Evolutionary conservation across 2,113 vertebrate genomes (phyloP).

Genomic region (Morone chrysops): DNA sequence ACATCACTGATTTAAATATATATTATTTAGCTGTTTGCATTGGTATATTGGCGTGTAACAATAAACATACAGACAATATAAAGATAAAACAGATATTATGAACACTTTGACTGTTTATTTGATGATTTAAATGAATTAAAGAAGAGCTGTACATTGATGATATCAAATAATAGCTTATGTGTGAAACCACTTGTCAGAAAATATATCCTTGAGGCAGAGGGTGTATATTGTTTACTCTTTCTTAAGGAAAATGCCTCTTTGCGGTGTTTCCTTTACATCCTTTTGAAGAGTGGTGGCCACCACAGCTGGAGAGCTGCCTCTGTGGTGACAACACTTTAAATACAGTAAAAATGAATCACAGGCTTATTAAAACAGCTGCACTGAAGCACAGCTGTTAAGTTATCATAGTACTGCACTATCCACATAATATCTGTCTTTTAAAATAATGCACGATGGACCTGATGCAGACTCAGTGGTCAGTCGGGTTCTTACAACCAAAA

Average conservation of each 20-base stretch:
- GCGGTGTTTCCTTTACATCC: slow-evolving; percentile 40
- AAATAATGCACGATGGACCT: not conserved
- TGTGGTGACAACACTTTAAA: slow-evolving; percentile 33
- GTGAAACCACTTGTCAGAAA: slow-evolving; percentile 8
- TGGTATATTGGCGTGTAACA: too few relatives aligned
- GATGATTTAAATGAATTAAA: too few relatives aligned
- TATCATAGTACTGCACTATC: not conserved
- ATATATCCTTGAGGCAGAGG: not conserved
- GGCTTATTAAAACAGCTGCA: slow-evolving; percentile 6
- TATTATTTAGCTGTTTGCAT: not conserved
- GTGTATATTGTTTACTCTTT: slow-evolving; percentile 40
- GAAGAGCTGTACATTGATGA: not conserved
- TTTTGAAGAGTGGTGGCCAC: slow-evolving; percentile 24
- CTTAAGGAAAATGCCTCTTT: slow-evolving; percentile 32
- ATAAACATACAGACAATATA: too few relatives aligned
- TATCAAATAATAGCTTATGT: not conserved
- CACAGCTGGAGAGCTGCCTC: slow-evolving; percentile 33
- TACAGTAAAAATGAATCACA: slow-evolving; percentile 4
- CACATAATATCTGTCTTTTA: slow-evolving; percentile 8
- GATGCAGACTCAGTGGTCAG: not conserved
- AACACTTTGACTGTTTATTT: too few relatives aligned
- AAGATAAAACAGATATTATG: too few relatives aligned
- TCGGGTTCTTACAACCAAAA: slow-evolving; percentile 23
- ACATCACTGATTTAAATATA: not conserved
- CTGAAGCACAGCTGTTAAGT: not conserved